Base-by-base conservation (phyloP, 1,140 invertebrate genomes). In the Trichonephila clavipes region DNA sequence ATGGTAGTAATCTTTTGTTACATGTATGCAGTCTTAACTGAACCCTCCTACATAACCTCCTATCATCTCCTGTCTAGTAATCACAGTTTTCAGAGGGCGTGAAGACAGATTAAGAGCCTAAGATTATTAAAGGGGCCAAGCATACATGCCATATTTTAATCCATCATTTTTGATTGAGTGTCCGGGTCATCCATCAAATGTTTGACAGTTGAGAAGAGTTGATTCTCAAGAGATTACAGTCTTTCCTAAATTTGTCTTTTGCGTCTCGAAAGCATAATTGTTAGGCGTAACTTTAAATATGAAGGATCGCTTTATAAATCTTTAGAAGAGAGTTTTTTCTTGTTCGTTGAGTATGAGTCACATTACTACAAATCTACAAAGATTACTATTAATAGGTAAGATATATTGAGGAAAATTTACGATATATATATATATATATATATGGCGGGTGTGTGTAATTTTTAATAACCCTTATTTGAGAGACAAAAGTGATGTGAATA, bases 141-240 rank as follows among this genome's bases (percentile, higher is more conserved):
- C 58, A 64, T 40, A 64, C 61, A 64, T 64, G 34, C 19, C 86
- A 58, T 58, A 62, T 64, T 64, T 88, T 66, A 64, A 88, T 88
- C 59, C 86, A 88, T 88, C 61, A 88, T 88, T 88, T 88, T 88
- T 88, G 86, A 88, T 88, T 44, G 59, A 88, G 86, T 40, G 62
- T 61, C 19, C 4, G 28, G 16, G 21, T 64, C 59, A 88, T 88
- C 86, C 59, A 88, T 88, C 86, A 88, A 64, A 40, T 16, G 8
- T 16, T 19, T 44, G 86, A 18, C 86, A 88, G 59, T 88, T 88
- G 40, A 62, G 86, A 88, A 88, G 28, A n/a, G 59, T 62, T 64
- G 1, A 34, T 12, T 88, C 86, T 59, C 86, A 14, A 61, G 34
- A 88, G 86, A 88, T 88, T 88, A 88, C 19, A 14, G 59, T 88